Evolutionary conservation across 2,113 vertebrate species (phyloP).

Genomic region (Sialia sialis): DNA sequence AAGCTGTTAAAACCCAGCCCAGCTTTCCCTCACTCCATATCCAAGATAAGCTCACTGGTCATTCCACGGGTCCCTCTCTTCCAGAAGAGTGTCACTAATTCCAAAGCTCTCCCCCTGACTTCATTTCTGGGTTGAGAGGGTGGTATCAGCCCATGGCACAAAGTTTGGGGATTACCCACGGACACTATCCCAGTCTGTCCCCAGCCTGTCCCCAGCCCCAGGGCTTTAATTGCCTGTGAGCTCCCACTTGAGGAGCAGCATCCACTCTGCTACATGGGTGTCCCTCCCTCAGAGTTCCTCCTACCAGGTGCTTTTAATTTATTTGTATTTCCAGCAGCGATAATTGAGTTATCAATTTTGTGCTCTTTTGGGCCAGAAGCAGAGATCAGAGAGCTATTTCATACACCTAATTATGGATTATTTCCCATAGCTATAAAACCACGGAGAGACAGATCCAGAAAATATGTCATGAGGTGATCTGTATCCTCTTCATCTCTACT

Average conservation of each 20-base stretch:
- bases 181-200: not conserved
- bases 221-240: not conserved
- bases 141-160: not conserved
- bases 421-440: slow-evolving; percentile 45
- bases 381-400: slow-evolving; percentile 52
- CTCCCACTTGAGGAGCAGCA: not conserved
- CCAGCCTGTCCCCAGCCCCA: not conserved
- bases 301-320: slow-evolving; percentile 45
- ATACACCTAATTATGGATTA: slow-evolving; percentile 57
- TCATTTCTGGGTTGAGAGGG: not conserved
- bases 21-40: not conserved
- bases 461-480: not conserved
- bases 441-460: not conserved
- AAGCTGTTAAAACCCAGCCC: not conserved
- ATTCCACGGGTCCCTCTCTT: not conserved
- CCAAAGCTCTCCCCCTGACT: not conserved
- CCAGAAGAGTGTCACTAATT: not conserved
- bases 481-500: not conserved
- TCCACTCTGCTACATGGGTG: not conserved
- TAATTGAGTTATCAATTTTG: slow-evolving; percentile 64
- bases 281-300: not conserved
- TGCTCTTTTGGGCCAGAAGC: slow-evolving; percentile 50
- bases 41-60: not conserved
- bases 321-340: slow-evolving; percentile 58
- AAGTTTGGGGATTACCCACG: not conserved